Base-by-base conservation (phyloP, 2,888 invertebrate species). In the Ophion slaviceki region DNA sequence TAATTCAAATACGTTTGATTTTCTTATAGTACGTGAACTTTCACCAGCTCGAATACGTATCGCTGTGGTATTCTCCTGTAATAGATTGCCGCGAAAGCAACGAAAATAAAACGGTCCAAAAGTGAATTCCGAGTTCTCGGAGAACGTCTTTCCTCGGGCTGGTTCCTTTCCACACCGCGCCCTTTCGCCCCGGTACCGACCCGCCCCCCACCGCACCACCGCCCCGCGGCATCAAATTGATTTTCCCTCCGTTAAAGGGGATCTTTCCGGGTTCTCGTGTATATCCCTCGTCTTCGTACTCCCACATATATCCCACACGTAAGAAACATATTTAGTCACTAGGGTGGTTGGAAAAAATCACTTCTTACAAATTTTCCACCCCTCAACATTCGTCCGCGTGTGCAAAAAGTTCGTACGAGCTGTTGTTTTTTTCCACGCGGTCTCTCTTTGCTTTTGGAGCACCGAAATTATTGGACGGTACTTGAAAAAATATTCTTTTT, bases 191-290 rank as follows among this genome's bases (percentile, higher is more conserved):
- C 87, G 71, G 77, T 80, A 67, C 76, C 76, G 66, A 57, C 36
- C 76, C 28, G 32, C 66, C 57, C 40, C 66, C 76, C 76, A 57
- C 66, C 24, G 57, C 76, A 62, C 87, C 87, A 82, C 88, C 84
- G 81, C 87, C 87, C 87, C 89, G 88, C 87, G 87, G 88, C 87
- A 86, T 85, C 89, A 91, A 91, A 91, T 91, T 90, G 91, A 91
- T 91, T 91, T 91, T 91, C 88, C 88, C 88, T 86, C 87, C 86
- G 87, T 91, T 91, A 91, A 91, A 91, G 91, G 89, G 90, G 91
- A 91, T 84, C 88, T 88, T 87, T 86, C 88, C 87, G 87, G 79
- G 80, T 82, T 84, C 79, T 71, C 84, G 62, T 20, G 64, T 57
- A 82, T 47, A 61, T 53, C n/a, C 53, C 24, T 64, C 47, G 62